Base-by-base conservation (phyloP, 2,797 vertebrate genomes). In the Alcedo quadribrachys region DNA sequence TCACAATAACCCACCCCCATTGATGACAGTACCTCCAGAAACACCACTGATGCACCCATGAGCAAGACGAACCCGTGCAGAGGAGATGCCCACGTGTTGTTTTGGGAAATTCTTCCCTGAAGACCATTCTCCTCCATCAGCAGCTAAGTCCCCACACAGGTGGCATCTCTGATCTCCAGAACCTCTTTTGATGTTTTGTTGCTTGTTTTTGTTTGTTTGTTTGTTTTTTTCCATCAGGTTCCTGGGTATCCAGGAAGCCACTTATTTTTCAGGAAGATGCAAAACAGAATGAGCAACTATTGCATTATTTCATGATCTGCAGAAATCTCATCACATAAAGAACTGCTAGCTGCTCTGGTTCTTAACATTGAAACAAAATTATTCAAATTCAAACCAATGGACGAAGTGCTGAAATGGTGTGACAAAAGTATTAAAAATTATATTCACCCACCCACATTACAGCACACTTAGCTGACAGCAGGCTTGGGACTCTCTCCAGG, bases 1-100 rank as follows among this genome's bases (percentile, higher is more conserved):
- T 43, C 12, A 6, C 48, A 2, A 4, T 53, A 60, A 33, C 11
- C 24, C n/a, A 28, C 5, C 1, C 4, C 6, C 4, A 0, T 0
- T 79, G 21, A 51, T 15, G 17, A 30, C 1, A 6, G 16, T 15
- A 46, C 42, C n/a, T 88, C n/a, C 67, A 84, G 74, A 88, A 90
- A 68, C 27, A 62, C 32, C 43, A 19, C 3, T 43, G 74, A 32
- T 0, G 43, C 28, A 32, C 8, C 40, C 11, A 5, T 1, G 2
- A 85, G 24, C 42, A 46, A 69, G 32, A 74, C 19, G 4, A 91
- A 8, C 32, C 40, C 76, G 60, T 11, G 30, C 43, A 82, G 51
- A 43, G 30, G 17, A 81, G 33, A 4, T 66, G 24, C 19, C 25
- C 40, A 8, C 1, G 1, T 2, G 0, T 46, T 2, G 1, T 58